Base-by-base conservation (phyloP, 1,140 invertebrate genomes). In the Pseudomyrmex dendroicus region DNA sequence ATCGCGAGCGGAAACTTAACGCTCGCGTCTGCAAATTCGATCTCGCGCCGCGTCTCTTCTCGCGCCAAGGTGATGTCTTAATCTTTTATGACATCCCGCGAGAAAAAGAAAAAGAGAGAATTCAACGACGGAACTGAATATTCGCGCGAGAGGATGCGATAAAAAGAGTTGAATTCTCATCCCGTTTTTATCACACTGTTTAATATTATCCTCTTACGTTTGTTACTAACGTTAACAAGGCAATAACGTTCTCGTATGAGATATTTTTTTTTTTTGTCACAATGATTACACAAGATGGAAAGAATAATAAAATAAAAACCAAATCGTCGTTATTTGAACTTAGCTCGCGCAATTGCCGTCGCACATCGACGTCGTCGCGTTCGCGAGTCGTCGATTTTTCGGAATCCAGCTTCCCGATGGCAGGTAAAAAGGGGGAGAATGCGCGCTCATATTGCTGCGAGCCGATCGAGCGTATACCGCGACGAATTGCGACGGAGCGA, bases 401-500 rank as follows among this genome's bases (percentile, higher is more conserved):
- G 15, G 44, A 72, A 84, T 70, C 44, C 59, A 72, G 22, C 44
- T 59, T 80, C 64, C 66, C 82, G 52, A 35, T 35, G 35, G 66
- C 44, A 52, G 76, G 46, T 56, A 56, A 86, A 86, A 82, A 57
- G 84, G 66, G 35, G 5, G 35, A 35, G 35, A 74, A 82, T 56
- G 52, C 50, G 63, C 35, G 17, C 44, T 80, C 64, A 70, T 80
- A 80, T 59, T 73, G 78, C 72, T 64, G 70, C 48, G 78, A 87
- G 80, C 61, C 54, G 77, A 72, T 86, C 59, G 50, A 12, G 35
- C 59, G 59, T 83, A 56, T 46, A 68, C 56, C 73, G 61, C 59
- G 12, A 50, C 68, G 85, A 78, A 83, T 86, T 83, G 84, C 48
- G 73, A 54, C 57, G 85, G 67, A 48, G 73, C 63, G 77, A 72